phyloP scores from a whole-genome alignment of 2,113 vertebrate species.

The Malurus cyaneus region DNA sequence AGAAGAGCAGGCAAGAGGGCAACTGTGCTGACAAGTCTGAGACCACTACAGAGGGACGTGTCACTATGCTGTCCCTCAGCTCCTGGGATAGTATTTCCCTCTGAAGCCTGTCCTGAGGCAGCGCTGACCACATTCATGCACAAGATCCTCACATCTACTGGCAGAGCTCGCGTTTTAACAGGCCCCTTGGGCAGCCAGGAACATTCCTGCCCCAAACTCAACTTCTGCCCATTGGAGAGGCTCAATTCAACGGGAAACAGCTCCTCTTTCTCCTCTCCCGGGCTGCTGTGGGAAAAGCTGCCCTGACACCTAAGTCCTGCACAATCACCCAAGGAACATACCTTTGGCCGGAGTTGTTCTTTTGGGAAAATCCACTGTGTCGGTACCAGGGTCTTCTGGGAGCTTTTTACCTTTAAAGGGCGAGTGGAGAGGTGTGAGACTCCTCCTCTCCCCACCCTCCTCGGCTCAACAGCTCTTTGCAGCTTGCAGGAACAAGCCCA shows the following conservation, averaged over 20 bases:
- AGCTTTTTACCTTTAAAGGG: conserved; percentile 82
- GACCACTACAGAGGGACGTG: not conserved
- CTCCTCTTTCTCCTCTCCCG: not conserved
- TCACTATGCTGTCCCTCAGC: not conserved
- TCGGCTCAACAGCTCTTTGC: conserved; percentile 20
- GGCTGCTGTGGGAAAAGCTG: not conserved
- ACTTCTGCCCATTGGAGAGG: not conserved
- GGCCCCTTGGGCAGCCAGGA: not conserved
- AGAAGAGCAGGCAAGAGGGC: not conserved
- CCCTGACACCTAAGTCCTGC: not conserved
- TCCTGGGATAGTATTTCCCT: not conserved
- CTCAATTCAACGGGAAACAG: not conserved
- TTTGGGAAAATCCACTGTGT: conserved; percentile 91
- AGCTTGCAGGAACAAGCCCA: not conserved
- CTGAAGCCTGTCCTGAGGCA: not conserved
- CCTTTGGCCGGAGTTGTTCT: conserved; percentile 90
- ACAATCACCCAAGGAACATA: conserved; percentile 20
- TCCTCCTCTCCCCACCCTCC: not conserved
- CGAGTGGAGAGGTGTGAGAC: not conserved
- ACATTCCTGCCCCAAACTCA: not conserved
- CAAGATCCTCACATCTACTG: not conserved
- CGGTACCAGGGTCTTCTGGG: conserved; percentile 77
- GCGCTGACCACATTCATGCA: accelerated
- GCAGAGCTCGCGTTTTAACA: not conserved
- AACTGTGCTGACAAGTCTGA: not conserved